phyloP scores from a whole-genome alignment of 2,113 vertebrate genomes.

The Toxotes jaculatrix region DNA sequence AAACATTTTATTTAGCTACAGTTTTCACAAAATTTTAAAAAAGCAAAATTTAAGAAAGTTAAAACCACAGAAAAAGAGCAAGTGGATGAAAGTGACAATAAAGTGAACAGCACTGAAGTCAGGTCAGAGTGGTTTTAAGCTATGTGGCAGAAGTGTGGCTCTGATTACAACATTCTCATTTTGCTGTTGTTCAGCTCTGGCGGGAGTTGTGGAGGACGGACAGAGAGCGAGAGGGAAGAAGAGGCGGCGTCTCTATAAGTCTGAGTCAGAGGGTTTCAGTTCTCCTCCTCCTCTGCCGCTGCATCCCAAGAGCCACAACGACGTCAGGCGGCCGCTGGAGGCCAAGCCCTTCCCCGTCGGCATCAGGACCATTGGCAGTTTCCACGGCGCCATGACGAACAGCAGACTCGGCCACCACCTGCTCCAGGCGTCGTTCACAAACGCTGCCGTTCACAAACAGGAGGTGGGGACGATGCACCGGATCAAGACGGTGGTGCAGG shows the following conservation, averaged over 20 bases:
- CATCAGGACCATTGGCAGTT: conserved; percentile 74
- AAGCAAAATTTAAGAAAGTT: background rate
- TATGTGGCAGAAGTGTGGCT: no score
- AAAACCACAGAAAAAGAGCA: no score
- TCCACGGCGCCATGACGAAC: conserved; percentile 77
- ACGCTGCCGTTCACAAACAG: conserved; percentile 14
- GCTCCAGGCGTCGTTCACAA: conserved; percentile 44
- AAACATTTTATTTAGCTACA: background rate
- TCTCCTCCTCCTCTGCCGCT: conserved; percentile 45
- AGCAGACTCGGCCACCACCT: conserved; percentile 66
- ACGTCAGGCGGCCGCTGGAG: conserved; percentile 61
- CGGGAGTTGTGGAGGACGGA: conserved; percentile 55
- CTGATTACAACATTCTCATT: background rate
- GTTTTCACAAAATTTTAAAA: no score
- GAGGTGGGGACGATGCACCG: conserved; percentile 49
- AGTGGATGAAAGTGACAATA: background rate
- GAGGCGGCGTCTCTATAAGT: conserved; percentile 83
- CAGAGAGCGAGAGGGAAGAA: conserved; percentile 71
- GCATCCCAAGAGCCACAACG: conserved; percentile 60
- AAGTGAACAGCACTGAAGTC: background rate
- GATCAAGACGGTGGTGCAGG: conserved; percentile 52
- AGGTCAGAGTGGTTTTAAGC: background rate
- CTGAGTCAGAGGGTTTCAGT: conserved; percentile 78
- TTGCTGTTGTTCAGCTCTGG: conserved; percentile 7
- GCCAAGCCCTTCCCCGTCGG: conserved; percentile 74